Percentiles rank a stretch among this genome's conserved stretches.
Conservation (phyloP, 2,888 invertebrate species). For the Nomada fabriciana region DNA sequence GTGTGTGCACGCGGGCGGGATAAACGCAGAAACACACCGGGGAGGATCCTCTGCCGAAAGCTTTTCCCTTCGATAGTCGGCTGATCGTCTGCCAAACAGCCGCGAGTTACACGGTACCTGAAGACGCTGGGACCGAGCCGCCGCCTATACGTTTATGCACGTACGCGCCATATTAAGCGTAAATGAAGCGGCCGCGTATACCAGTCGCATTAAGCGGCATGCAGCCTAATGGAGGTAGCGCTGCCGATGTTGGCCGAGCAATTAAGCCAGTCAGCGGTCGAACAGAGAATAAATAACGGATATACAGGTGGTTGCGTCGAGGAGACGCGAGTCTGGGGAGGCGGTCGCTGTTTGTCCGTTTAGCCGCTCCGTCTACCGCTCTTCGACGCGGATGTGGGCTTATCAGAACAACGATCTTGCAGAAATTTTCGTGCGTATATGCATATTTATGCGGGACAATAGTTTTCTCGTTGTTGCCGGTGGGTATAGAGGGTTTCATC, state of each 20-base stretch:
- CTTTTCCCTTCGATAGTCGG: slow-evolving; percentile 35
- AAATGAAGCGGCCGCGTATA: slow-evolving; percentile 61
- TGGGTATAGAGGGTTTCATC: background rate
- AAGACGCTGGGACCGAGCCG: slow-evolving; percentile 40
- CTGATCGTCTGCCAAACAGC: slow-evolving; percentile 27
- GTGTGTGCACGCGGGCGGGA: slow-evolving; percentile 41
- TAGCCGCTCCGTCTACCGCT: slow-evolving; percentile 2
- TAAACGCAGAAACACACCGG: slow-evolving; percentile 50
- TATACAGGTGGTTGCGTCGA: slow-evolving; percentile 72
- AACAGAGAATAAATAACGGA: slow-evolving; percentile 77
- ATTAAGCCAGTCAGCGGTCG: slow-evolving; percentile 73
- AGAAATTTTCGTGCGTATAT: slow-evolving; percentile 25
- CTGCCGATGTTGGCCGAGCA: slow-evolving; percentile 76
- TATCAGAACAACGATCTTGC: slow-evolving; percentile 29
- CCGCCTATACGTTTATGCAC: slow-evolving; percentile 55
- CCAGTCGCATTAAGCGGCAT: slow-evolving; percentile 63
- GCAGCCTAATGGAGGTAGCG: slow-evolving; percentile 75
- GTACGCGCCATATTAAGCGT: slow-evolving; percentile 66
- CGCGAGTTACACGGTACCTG: slow-evolving; percentile 50
- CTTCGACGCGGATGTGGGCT: slow-evolving; percentile 6
- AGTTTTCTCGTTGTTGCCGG: background rate
- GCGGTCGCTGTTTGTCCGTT: slow-evolving; percentile 48
- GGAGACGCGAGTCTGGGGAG: slow-evolving; percentile 46
- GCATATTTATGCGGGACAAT: slow-evolving; percentile 27
- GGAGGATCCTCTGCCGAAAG: slow-evolving; percentile 46